Percentiles rank a stretch among this genome's conserved stretches.
These are phyloP conservation scores for Pseudocheirus occidentalis DNA, from an alignment of 2,797 vertebrate species.

Conservation along the genomic window DNA sequence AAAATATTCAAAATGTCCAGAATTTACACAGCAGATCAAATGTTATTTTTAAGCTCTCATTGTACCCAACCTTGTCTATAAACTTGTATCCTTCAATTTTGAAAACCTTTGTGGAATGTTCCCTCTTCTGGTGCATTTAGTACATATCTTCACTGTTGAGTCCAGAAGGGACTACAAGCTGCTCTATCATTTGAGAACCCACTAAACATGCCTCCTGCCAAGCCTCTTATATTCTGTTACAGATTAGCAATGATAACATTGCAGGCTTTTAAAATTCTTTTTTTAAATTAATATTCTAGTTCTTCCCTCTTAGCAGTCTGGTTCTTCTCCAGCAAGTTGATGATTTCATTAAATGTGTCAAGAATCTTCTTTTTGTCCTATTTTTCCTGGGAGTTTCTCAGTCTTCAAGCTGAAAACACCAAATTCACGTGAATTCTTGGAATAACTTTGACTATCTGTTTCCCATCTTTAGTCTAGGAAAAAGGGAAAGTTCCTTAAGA, in stretches of 20 bases:
- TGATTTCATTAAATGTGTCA: neutral
- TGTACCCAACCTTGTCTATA: neutral
- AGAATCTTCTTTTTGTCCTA: neutral
- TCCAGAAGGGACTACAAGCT: neutral
- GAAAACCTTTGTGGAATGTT: neutral
- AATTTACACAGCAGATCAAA: neutral
- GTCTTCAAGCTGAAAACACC: neutral
- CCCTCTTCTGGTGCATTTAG: neutral
- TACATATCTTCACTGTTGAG: neutral
- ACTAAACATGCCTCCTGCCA: neutral
- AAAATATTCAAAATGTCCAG: neutral
- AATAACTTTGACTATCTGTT: neutral
- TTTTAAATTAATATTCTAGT: neutral
- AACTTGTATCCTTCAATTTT: neutral
- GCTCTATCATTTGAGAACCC: neutral
- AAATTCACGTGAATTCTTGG: neutral
- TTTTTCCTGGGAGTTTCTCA: neutral
- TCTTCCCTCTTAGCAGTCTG: neutral
- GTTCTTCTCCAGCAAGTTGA: neutral
- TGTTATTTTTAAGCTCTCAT: neutral
- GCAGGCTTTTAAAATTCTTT: neutral
- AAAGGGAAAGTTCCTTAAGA: neutral
- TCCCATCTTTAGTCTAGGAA: neutral
- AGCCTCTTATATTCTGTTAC: neutral
- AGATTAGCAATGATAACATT: neutral